A percentile compares a stretch with the other conserved stretches of the same genome.
These are phyloP conservation scores for Paraescarpia echinospica DNA, from an alignment of 1,140 invertebrate species.

Conservation along the genomic window DNA sequence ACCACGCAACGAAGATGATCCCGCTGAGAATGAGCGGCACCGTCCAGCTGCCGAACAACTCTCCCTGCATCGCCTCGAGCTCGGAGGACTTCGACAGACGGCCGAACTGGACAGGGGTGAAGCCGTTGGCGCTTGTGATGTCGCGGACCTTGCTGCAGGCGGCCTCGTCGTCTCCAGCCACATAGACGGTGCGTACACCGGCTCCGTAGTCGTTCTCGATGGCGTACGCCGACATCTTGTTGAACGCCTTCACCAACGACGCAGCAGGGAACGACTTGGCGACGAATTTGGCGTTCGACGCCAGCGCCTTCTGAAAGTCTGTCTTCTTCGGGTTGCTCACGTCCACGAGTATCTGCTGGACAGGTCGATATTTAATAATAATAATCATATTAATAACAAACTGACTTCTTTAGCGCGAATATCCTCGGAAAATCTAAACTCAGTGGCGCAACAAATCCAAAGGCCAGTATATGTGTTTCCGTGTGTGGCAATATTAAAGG, in stretches of 20 bases:
- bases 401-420: too few relatives aligned
- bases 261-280: not conserved
- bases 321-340: slow-evolving; percentile 15
- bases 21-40: slow-evolving; percentile 42
- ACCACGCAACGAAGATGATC: slow-evolving; percentile 46
- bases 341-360: slow-evolving; percentile 6
- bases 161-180: slow-evolving; percentile 40
- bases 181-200: slow-evolving; percentile 40
- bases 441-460: too few relatives aligned
- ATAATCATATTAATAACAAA: too few relatives aligned
- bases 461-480: too few relatives aligned
- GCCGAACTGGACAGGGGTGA: slow-evolving; percentile 43
- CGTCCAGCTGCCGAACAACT: slow-evolving; percentile 48
- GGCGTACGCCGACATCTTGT: slow-evolving; percentile 50
- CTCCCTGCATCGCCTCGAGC: slow-evolving; percentile 45
- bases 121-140: slow-evolving; percentile 46
- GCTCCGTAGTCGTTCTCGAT: slow-evolving; percentile 41
- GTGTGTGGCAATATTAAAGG: too few relatives aligned
- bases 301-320: not conserved
- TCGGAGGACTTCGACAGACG: slow-evolving; percentile 36
- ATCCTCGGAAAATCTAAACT: too few relatives aligned
- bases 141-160: slow-evolving; percentile 38
- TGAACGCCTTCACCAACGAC: slow-evolving; percentile 48
- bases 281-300: slow-evolving; percentile 1
- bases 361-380: too few relatives aligned